Conservation (phyloP, 2,797 vertebrate genomes). For the Sorex maritimensis region DNA sequence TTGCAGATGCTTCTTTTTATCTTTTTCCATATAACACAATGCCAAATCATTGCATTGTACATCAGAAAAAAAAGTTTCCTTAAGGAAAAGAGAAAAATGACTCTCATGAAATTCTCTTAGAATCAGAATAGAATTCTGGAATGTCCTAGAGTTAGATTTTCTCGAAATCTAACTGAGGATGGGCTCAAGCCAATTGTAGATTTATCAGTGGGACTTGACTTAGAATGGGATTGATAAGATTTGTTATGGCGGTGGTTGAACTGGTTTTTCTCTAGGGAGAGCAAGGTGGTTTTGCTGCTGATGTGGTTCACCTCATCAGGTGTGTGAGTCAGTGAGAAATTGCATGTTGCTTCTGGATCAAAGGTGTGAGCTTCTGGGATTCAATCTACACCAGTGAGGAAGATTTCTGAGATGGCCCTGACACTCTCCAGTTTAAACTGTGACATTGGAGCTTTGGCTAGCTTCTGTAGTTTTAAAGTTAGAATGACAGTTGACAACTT, state of each 20-base stretch:
- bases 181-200: not conserved
- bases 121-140: not conserved
- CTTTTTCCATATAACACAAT: not conserved
- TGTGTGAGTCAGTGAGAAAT: not conserved
- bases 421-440: not conserved
- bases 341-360: not conserved
- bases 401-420: not conserved
- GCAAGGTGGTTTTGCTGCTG: not conserved
- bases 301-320: too few species aligned
- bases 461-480: constrained; percentile 6
- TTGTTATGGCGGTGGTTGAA: not conserved
- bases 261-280: not conserved
- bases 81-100: constrained; percentile 18
- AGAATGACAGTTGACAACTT: not conserved
- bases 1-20: too few species aligned
- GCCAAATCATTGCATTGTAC: not conserved
- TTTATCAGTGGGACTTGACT: not conserved
- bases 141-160: not conserved
- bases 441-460: not conserved
- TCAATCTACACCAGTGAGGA: not conserved
- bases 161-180: not conserved
- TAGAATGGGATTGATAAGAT: not conserved
- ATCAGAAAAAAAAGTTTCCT: not conserved
- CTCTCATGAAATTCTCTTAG: not conserved
- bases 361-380: not conserved